A percentile compares a stretch with the other conserved stretches of the same genome.
Evolutionary conservation across 2,113 vertebrate genomes (phyloP).

Genomic region (Lethenteron reissneri): DNA sequence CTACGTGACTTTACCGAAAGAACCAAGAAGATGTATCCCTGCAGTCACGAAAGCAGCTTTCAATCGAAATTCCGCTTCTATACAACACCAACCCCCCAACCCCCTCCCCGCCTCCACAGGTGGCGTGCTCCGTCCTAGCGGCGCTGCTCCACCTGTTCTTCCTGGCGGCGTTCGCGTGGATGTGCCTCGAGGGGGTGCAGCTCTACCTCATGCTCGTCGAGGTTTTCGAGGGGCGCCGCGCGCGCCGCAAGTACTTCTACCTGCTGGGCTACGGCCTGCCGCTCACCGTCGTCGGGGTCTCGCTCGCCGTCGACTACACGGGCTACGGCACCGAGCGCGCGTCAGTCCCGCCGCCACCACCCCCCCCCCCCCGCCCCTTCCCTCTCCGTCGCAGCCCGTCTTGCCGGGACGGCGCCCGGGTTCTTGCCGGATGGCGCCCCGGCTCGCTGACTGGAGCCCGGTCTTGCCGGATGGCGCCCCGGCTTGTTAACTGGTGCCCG

Average conservation of each 20-base stretch:
- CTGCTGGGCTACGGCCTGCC: constrained; percentile 73
- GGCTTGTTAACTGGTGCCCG: no score
- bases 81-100: no score
- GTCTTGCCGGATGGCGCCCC: no score
- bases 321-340: constrained; percentile 82
- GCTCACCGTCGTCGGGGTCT: constrained; percentile 62
- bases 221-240: constrained; percentile 67
- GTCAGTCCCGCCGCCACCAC: constrained; percentile 24
- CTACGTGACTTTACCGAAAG: no score
- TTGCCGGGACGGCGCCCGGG: no score
- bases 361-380: no score
- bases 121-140: constrained; percentile 63
- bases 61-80: no score
- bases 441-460: no score
- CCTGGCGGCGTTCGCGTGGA: constrained; percentile 74
- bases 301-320: constrained; percentile 65
- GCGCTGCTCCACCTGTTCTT: constrained; percentile 76
- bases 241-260: constrained; percentile 74
- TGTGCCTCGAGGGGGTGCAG: constrained; percentile 71
- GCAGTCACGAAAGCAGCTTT: no score
- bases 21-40: no score
- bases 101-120: constrained; percentile 18
- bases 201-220: constrained; percentile 75
- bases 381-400: no score
- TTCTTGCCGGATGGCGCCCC: no score